Evolutionary conservation across 2,888 invertebrate genomes (phyloP), one percentile per base, ranked within the genome.

Genomic region (Scaeva pyrastri): DNA sequence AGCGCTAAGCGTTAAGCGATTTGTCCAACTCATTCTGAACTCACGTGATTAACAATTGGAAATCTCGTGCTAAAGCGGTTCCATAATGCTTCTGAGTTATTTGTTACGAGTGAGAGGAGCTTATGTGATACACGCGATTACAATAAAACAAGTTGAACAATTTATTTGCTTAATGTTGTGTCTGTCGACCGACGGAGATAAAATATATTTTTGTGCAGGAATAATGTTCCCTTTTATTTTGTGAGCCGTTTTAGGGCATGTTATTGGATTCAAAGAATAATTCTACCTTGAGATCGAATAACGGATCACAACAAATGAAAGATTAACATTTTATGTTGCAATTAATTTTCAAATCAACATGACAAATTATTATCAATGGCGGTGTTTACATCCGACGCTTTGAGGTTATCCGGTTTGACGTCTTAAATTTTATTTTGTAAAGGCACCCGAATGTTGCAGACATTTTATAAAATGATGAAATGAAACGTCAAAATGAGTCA

Each of bases 81-180:
- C 52, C 85, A 78, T 74, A 70, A 52, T 72, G 73, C 58, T 60
- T 43, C 10, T 58, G 60, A 58, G 19, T 56, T 82, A 82, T 81
- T 72, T 58, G 77, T 39, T 60, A 26, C 23, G 58, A 55, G 19
- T 45, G 45, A 43, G 12, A 14, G 66, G 16, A 58, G 39, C 41
- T 82, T 73, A 60, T 72, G 77, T 43, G 82, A 72, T 73, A 77
- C 77, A 82, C 71, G 72, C 72, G 82, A 82, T 82, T 72, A 82
- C 68, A 19, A 21, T 75, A 23, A 41, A 64, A 56, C 71, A 75
- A 64, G 70, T 39, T 19, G 21, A 52, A 39, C 62, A 55, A 62
- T 75, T 64, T 81, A 81, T 81, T 70, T 75, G 70, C 60, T 80
- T 60, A 36, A 68, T 52, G 58, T 60, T 36, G 60, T 39, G 50